A percentile compares a stretch with the other conserved stretches of the same genome.
phyloP scores from a whole-genome alignment of 2,888 invertebrate genomes.

The Strigamia transsilvanica region DNA sequence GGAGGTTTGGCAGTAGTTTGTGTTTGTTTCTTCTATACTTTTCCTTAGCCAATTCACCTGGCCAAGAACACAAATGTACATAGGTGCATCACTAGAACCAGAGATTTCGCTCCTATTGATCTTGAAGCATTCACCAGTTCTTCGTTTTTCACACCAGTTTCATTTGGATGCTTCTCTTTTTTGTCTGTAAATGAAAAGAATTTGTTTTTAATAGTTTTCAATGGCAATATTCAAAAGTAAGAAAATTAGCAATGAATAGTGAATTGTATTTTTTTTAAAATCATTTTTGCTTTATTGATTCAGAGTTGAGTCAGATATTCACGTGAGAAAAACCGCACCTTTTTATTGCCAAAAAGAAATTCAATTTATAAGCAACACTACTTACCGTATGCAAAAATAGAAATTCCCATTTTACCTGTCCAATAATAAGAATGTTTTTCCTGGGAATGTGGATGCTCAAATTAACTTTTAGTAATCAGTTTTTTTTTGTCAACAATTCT shows the following conservation, averaged over 20 bases:
- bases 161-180: slow-evolving; percentile 87
- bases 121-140: slow-evolving; percentile 69
- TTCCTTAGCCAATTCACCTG: slow-evolving; percentile 18
- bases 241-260: no score
- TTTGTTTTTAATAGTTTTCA: no score
- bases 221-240: neutral
- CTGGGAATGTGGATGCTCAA: neutral
- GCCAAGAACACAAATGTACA: slow-evolving; percentile 28
- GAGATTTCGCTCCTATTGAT: neutral
- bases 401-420: no score
- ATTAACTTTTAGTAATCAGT: neutral
- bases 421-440: neutral
- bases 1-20: slow-evolving; percentile 23
- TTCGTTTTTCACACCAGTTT: slow-evolving; percentile 87
- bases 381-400: no score
- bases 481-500: neutral
- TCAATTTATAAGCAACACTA: no score
- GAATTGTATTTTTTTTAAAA: no score
- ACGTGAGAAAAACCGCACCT: no score
- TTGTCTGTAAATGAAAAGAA: slow-evolving; percentile 71
- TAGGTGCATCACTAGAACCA: slow-evolving; percentile 1
- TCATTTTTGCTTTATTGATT: no score
- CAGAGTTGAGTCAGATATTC: no score
- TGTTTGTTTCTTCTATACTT: neutral
- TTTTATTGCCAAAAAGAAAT: no score